These are phyloP conservation scores for Microcebus jonahi DNA, from an alignment of 2,113 vertebrate genomes.

Conservation along the genomic window DNA sequence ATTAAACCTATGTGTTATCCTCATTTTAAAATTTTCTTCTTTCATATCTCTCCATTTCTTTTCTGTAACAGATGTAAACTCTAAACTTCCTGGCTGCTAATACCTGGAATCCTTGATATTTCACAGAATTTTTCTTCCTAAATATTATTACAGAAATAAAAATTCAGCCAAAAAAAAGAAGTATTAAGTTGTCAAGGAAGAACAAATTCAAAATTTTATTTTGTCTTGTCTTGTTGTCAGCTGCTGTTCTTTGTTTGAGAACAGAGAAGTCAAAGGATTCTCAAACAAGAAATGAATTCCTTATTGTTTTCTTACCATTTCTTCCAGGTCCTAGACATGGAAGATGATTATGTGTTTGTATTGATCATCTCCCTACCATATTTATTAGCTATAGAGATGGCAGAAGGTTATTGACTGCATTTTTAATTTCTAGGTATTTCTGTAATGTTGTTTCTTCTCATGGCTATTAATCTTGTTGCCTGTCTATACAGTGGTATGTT, in stretches of 20 bases:
- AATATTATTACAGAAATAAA: conserved; percentile 15
- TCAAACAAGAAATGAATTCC: not conserved
- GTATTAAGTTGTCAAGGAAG: not conserved
- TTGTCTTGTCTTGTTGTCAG: not conserved
- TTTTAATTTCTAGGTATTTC: conserved; percentile 26
- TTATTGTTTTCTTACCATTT: too few relatives aligned
- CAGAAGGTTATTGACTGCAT: not conserved
- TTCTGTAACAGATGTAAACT: not conserved
- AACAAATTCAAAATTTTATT: not conserved
- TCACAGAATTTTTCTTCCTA: not conserved
- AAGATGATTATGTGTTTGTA: not conserved
- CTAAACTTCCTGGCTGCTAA: not conserved
- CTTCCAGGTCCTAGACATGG: not conserved
- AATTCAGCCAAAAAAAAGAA: not conserved
- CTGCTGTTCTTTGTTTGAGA: not conserved
- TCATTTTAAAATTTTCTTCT: not conserved
- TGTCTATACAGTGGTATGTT: not conserved
- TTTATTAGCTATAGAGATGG: not conserved
- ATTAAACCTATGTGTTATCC: not conserved
- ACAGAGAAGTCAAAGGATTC: not conserved
- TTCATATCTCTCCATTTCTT: not conserved
- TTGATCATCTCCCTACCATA: not conserved
- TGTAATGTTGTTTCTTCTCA: not conserved
- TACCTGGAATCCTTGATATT: not conserved
- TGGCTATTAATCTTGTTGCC: not conserved